Percentiles rank a stretch among this genome's conserved stretches.
These are phyloP conservation scores for Cinclus cinclus DNA, from an alignment of 2,113 vertebrate species.

Conservation along the genomic window DNA sequence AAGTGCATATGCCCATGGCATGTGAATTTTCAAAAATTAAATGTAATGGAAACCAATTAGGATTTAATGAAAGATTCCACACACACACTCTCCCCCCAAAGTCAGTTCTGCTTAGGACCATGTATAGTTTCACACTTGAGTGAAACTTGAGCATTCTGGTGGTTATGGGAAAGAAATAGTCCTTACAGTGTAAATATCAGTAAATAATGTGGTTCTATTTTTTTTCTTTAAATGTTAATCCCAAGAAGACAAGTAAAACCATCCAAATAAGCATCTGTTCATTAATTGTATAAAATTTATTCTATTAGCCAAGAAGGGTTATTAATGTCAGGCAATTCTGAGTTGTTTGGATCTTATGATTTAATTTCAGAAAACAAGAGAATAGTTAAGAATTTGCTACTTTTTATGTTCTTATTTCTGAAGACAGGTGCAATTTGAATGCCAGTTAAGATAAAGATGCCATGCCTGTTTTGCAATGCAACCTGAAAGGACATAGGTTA, in stretches of 20 bases:
- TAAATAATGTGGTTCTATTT: background rate
- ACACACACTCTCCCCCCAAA: rapidly evolving
- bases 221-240: background rate
- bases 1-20: background rate
- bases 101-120: background rate
- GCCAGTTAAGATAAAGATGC: background rate
- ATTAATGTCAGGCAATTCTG: background rate
- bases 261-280: background rate
- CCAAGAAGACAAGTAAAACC: background rate
- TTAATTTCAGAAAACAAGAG: background rate
- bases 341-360: background rate
- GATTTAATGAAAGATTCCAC: background rate
- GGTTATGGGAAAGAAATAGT: background rate
- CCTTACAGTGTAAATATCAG: background rate
- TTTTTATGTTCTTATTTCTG: background rate
- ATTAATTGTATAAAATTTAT: background rate
- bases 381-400: background rate
- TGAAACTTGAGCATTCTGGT: background rate
- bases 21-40: background rate
- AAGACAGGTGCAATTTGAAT: background rate
- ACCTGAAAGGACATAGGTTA: background rate
- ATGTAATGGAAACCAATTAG: background rate
- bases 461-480: background rate
- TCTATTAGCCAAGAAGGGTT: background rate
- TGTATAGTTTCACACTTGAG: background rate